Evolutionary conservation across 2,797 vertebrate genomes (phyloP).

Genomic region (Mus caroli): DNA sequence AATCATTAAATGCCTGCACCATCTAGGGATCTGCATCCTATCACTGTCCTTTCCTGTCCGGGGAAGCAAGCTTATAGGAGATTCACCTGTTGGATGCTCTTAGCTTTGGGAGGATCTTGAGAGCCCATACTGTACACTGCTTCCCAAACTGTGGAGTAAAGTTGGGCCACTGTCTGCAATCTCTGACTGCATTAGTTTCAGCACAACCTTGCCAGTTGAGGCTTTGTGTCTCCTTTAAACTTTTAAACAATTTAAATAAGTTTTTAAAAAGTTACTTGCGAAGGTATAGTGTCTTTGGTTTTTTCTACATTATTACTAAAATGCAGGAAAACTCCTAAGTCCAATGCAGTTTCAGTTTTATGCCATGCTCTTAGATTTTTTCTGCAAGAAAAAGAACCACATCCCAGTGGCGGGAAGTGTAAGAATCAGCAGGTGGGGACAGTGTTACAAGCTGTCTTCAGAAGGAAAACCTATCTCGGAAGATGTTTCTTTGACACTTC

Average conservation of each 20-base stretch:
- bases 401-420: background rate
- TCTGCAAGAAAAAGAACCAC: background rate
- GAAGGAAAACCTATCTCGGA: slow-evolving; percentile 2
- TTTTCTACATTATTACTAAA: background rate
- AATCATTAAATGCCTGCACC: background rate
- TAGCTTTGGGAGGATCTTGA: background rate
- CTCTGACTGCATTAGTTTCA: background rate
- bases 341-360: slow-evolving; percentile 37
- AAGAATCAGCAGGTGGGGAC: background rate
- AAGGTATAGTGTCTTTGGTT: background rate
- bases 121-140: background rate
- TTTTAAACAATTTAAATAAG: background rate
- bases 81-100: background rate
- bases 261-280: background rate
- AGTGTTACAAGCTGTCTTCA: slow-evolving; percentile 31
- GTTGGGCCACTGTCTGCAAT: background rate
- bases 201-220: background rate
- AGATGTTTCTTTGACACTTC: slow-evolving; percentile 15
- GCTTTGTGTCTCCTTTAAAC: background rate
- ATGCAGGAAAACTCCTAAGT: slow-evolving; percentile 46
- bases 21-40: background rate
- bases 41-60: background rate
- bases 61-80: background rate
- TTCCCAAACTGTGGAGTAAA: background rate
- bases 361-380: slow-evolving; percentile 37